Evolutionary conservation across 1,140 invertebrate species (phyloP).

Genomic region (Melitaea cinxia): DNA sequence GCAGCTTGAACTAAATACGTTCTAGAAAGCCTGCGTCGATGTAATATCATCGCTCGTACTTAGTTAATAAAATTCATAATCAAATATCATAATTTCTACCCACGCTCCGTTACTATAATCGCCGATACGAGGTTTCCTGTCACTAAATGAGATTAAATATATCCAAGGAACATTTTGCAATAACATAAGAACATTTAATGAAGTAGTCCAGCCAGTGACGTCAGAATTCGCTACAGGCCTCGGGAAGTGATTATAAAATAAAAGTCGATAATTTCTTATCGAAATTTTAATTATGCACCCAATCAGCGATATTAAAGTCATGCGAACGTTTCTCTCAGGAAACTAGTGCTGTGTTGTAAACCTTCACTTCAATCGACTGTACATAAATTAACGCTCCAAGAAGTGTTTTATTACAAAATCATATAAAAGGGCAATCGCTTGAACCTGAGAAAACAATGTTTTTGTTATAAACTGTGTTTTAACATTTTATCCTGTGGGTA

Average conservation of each 20-base stretch:
- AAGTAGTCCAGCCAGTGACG: slow-evolving; percentile 47
- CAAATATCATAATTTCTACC: slow-evolving; percentile 29
- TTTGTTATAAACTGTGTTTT: not conserved
- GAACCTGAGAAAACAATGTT: not conserved
- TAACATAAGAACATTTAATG: slow-evolving; percentile 67
- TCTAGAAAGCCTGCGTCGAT: slow-evolving; percentile 19
- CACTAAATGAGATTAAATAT: slow-evolving; percentile 77
- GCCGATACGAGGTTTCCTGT: slow-evolving; percentile 68
- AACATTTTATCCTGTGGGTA: not conserved
- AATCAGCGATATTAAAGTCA: slow-evolving; percentile 5
- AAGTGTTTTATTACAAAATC: slow-evolving; percentile 10
- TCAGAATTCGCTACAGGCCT: slow-evolving; percentile 44
- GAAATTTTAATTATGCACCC: slow-evolving; percentile 25
- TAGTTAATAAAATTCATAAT: slow-evolving; percentile 39
- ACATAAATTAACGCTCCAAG: slow-evolving; percentile 9
- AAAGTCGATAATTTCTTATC: slow-evolving; percentile 16
- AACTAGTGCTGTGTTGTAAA: slow-evolving; percentile 11
- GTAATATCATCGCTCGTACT: slow-evolving; percentile 35
- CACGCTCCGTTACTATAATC: slow-evolving; percentile 53
- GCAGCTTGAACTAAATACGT: slow-evolving; percentile 28
- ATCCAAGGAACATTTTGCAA: slow-evolving; percentile 60
- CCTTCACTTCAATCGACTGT: not conserved
- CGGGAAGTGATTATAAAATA: slow-evolving; percentile 16
- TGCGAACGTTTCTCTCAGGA: slow-evolving; percentile 6
- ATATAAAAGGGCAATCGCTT: slow-evolving; percentile 2